Base-by-base conservation (phyloP, 1,140 invertebrate genomes). In the Chironomus striatipennis region DNA sequence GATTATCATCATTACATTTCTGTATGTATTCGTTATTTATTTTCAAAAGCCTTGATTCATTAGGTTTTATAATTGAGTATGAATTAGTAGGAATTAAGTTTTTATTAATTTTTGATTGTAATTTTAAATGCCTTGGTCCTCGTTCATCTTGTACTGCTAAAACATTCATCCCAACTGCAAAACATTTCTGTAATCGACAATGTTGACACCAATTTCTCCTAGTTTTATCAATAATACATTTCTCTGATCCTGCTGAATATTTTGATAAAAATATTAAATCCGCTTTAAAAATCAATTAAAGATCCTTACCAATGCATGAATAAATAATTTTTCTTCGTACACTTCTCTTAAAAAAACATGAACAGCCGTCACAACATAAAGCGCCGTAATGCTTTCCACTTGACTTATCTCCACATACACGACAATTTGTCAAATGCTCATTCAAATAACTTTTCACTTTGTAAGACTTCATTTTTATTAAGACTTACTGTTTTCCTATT, bases 371-470 rank as follows among this genome's bases (percentile, higher is more conserved):
- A 79, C 93, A 95, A 79, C 92, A 93, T 80, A 87, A 90, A 8
- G 93, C 90, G 0, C 93, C 93, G 78, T 96, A 95, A 81, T 96
- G 93, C 80, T 93, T 93, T 0, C 93, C 93, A 77, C 91, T 94
- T 15, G 91, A 93, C 79, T 90, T 88, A 83, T 95, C 93, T 1
- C 93, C 93, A 78, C 93, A 95, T 65, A 95, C 92, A 77, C 86
- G 84, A 80, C 92, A 93, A 34, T 2, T 34, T 5, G 7, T 87
- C 42, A 4, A 47, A 21, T 24, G 24, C 24, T 34, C 24, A 72
- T 43, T 20, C 43, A 15, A 42, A 17, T 43, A 65, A 42, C 5
- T 42, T 20, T 70, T 70, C 65, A 34, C 5, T 34, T 34, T 34
- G 24, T 34, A 34, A 34, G 24, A 34, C 2, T 34, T 34, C 24